phyloP scores from a whole-genome alignment of 2,113 vertebrate genomes.

The Otolemur garnettii region DNA sequence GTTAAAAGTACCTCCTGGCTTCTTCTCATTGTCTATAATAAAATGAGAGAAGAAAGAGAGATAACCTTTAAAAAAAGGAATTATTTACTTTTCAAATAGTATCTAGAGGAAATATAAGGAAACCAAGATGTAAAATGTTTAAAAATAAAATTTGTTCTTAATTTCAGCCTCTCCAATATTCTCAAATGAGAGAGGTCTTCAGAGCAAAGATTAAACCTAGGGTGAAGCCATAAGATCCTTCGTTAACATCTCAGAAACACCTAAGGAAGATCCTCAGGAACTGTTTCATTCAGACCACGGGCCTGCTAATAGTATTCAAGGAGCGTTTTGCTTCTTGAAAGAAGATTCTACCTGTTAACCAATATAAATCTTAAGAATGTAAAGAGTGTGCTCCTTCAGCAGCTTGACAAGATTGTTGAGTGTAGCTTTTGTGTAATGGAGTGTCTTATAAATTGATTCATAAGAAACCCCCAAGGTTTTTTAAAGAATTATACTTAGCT shows the following conservation, averaged over 20 bases:
- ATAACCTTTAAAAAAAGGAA: neutral
- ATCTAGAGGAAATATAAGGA: neutral
- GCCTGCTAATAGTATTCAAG: neutral
- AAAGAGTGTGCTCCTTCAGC: neutral
- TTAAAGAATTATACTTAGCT: neutral
- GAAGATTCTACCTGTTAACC: neutral
- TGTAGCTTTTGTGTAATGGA: neutral
- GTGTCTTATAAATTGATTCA: neutral
- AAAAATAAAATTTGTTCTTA: constrained; percentile 9
- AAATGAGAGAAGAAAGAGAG: neutral
- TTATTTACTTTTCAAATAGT: neutral
- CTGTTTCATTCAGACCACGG: neutral
- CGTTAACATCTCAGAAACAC: neutral
- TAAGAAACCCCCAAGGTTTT: constrained; percentile 28
- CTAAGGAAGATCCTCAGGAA: neutral
- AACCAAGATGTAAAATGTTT: neutral
- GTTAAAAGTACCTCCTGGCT: neutral
- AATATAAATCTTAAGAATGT: constrained; percentile 28
- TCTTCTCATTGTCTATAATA: neutral
- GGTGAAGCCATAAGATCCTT: neutral
- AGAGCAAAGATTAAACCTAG: neutral
- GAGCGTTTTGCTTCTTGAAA: neutral
- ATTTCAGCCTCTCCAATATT: neutral
- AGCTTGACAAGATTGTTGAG: neutral
- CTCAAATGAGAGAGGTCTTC: neutral